Conservation (phyloP, 1,140 invertebrate species). For the Lepidurus couesii region DNA sequence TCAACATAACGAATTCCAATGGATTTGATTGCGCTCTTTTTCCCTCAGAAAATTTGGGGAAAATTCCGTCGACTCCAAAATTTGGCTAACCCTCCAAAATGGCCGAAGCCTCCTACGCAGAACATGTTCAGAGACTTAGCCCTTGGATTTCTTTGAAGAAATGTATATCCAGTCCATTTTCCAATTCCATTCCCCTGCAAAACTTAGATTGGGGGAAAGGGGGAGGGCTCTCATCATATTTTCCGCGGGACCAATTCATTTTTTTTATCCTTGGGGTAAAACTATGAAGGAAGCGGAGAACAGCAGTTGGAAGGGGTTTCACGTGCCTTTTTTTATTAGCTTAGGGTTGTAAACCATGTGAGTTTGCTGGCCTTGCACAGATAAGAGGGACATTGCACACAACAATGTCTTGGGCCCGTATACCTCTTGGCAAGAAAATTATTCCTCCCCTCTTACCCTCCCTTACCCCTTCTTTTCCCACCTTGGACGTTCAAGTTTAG, state of each 20-base stretch:
- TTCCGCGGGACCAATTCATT: conserved; percentile 9
- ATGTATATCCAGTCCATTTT: neutral
- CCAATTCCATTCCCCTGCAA: neutral
- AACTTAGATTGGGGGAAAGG: neutral
- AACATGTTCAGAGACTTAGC: too few relatives aligned
- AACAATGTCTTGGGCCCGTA: neutral
- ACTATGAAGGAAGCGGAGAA: conserved; percentile 2
- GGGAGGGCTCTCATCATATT: conserved; percentile 1
- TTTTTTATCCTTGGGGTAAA: neutral
- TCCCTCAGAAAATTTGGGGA: neutral
- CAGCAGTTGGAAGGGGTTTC: conserved; percentile 2
- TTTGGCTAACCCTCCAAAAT: too few relatives aligned
- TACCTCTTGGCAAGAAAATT: conserved; percentile 11
- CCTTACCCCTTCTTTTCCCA: neutral
- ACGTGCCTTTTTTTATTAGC: conserved; percentile 19
- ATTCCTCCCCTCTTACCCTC: neutral
- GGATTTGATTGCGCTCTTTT: neutral
- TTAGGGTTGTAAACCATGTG: conserved; percentile 14
- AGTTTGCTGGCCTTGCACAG: conserved; percentile 20
- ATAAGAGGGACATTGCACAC: conserved; percentile 18
- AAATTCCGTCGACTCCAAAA: neutral
- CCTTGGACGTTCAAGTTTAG: neutral
- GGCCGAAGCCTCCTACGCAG: too few relatives aligned
- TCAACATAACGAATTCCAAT: neutral
- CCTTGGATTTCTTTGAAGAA: neutral